A percentile compares a stretch with the other conserved stretches of the same genome.
phyloP scores from a whole-genome alignment of 2,888 invertebrate genomes.

The Netelia melanura region DNA sequence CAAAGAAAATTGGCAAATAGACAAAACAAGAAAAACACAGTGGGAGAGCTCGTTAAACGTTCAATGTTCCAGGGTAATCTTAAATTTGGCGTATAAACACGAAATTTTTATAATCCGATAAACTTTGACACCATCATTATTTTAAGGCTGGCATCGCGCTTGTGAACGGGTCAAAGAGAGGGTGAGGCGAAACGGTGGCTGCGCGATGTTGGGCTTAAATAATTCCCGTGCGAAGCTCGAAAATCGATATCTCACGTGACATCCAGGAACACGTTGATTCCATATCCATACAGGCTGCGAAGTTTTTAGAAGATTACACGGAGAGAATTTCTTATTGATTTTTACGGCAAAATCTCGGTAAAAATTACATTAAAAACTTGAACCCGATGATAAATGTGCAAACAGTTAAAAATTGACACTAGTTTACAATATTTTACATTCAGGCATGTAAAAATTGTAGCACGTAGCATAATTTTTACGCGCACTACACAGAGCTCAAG shows the following conservation, averaged over 20 bases:
- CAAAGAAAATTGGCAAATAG: too few species aligned
- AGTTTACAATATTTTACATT: too few species aligned
- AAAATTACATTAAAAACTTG: too few species aligned
- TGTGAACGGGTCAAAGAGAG: not conserved
- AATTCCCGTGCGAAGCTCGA: conserved; percentile 45
- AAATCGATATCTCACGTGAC: conserved; percentile 55
- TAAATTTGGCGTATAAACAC: conserved; percentile 26
- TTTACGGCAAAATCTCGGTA: too few species aligned
- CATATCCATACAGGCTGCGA: not conserved
- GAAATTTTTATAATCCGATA: conserved; percentile 39
- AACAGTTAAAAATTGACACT: too few species aligned
- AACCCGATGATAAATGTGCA: too few species aligned
- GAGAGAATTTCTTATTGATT: too few species aligned
- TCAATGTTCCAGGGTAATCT: conserved; percentile 4
- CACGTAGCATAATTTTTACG: too few species aligned
- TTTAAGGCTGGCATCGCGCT: not conserved
- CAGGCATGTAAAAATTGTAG: too few species aligned
- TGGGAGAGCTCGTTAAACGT: not conserved
- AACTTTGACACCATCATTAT: conserved; percentile 42
- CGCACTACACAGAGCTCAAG: too few species aligned
- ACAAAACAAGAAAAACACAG: not conserved
- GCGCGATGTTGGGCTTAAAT: conserved; percentile 37
- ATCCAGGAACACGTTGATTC: conserved; percentile 30
- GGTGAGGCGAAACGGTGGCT: not conserved
- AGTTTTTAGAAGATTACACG: too few species aligned